phyloP scores from a whole-genome alignment of 92 coral and sea anemone species.

The Palythoa grandis region DNA sequence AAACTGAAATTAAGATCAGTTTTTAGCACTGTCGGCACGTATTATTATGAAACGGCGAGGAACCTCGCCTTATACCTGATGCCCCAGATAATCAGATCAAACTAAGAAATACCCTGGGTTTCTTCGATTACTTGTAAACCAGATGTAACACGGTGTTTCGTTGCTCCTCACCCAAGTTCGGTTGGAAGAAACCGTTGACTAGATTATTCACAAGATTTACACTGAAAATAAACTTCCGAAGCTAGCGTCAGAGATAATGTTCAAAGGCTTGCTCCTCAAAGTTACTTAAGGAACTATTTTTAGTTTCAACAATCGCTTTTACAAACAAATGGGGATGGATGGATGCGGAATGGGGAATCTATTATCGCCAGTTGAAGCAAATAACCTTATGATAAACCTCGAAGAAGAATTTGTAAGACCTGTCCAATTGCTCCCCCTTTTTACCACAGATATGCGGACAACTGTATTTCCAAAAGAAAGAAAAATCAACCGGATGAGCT shows the following conservation, averaged over 20 bases:
- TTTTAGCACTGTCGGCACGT: too few species aligned
- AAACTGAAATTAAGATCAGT: too few species aligned
- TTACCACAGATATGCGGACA: slow-evolving; percentile 24
- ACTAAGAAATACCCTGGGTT: too few species aligned
- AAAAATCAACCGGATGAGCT: slow-evolving; percentile 12
- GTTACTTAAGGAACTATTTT: slow-evolving; percentile 4
- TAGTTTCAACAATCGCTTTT: slow-evolving; percentile 16
- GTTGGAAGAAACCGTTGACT: slow-evolving; percentile 7
- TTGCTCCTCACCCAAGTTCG: slow-evolving; percentile 1
- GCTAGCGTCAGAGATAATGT: neutral
- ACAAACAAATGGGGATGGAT: slow-evolving; percentile 38
- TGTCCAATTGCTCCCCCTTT: slow-evolving; percentile 4
- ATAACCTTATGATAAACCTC: slow-evolving; percentile 31
- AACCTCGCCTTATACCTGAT: too few species aligned
- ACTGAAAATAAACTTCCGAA: neutral
- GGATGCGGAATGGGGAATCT: slow-evolving; percentile 46
- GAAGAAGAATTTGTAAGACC: slow-evolving; percentile 10
- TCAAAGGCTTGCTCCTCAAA: slow-evolving; percentile 16
- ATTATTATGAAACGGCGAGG: too few species aligned
- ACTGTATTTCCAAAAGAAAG: slow-evolving; percentile 16
- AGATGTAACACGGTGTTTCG: neutral
- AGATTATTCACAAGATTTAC: slow-evolving; percentile 2
- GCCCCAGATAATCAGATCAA: too few species aligned
- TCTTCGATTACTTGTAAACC: too few species aligned
- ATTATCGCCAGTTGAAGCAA: slow-evolving; percentile 23